Percentiles rank a stretch among this genome's conserved stretches.
Conservation (phyloP, 2,888 invertebrate genomes). For the Limnephilus rhombicus region DNA sequence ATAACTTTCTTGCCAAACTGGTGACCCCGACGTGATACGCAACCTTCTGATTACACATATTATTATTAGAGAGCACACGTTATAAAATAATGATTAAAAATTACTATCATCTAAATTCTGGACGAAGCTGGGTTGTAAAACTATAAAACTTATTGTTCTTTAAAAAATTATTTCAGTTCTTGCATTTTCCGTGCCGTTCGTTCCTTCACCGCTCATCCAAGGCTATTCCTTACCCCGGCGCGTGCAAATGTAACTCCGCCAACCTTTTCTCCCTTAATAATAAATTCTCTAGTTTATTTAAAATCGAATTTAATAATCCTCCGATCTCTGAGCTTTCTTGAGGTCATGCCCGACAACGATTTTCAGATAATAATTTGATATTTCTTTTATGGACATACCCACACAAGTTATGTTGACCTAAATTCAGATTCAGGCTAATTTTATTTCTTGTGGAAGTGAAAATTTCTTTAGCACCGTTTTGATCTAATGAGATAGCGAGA, state of each 20-base stretch:
- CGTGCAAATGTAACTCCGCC: conserved; percentile 17
- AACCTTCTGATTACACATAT: too few relatives aligned
- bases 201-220: neutral
- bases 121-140: neutral
- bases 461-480: too few relatives aligned
- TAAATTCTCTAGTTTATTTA: conserved; percentile 5
- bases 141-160: neutral
- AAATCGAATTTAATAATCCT: conserved; percentile 36
- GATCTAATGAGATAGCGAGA: too few relatives aligned
- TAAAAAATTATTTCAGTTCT: neutral
- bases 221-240: neutral
- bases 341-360: neutral
- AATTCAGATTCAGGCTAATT: neutral
- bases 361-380: neutral
- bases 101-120: neutral
- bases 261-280: neutral
- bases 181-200: neutral
- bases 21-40: too few relatives aligned
- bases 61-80: too few relatives aligned
- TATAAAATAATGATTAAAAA: too few relatives aligned
- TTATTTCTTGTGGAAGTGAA: too few relatives aligned
- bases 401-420: neutral
- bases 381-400: neutral
- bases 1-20: too few relatives aligned
- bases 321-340: conserved; percentile 2